These are phyloP conservation scores for Sarotherodon lohbergeri DNA, from an alignment of 2,113 vertebrate genomes.

Conservation along the genomic window DNA sequence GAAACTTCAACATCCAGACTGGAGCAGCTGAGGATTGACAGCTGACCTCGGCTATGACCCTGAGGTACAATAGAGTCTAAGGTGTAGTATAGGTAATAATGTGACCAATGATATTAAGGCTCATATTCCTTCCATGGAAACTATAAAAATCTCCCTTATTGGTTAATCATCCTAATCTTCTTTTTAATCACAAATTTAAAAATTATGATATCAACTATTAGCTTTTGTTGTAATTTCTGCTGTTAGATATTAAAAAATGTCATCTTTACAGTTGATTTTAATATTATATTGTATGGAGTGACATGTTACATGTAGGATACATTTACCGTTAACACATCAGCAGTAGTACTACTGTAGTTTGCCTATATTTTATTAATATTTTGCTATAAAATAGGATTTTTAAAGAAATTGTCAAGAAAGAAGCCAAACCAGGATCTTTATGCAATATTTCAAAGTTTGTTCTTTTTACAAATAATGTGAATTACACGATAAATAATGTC, in stretches of 20 bases:
- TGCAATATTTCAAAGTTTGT: background rate
- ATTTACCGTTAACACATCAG: background rate
- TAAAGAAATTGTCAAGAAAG: background rate
- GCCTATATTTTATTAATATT: background rate
- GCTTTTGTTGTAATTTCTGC: background rate
- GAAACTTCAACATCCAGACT: background rate
- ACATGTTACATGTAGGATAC: background rate
- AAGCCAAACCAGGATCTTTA: background rate
- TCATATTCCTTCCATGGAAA: background rate
- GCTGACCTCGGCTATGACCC: background rate
- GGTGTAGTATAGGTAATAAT: background rate
- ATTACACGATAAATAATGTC: fast-evolving
- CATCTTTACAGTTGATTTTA: background rate
- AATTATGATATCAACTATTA: background rate
- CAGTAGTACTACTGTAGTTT: background rate
- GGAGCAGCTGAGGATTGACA: background rate
- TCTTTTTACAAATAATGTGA: background rate
- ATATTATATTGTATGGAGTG: background rate
- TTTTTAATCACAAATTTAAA: background rate
- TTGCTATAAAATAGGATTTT: background rate
- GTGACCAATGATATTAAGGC: background rate
- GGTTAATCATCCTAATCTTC: background rate
- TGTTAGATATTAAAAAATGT: background rate
- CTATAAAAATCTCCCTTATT: fast-evolving
- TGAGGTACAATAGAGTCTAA: background rate